phyloP scores from a whole-genome alignment of 2,113 vertebrate genomes.

The Pluvianellus socialis region DNA sequence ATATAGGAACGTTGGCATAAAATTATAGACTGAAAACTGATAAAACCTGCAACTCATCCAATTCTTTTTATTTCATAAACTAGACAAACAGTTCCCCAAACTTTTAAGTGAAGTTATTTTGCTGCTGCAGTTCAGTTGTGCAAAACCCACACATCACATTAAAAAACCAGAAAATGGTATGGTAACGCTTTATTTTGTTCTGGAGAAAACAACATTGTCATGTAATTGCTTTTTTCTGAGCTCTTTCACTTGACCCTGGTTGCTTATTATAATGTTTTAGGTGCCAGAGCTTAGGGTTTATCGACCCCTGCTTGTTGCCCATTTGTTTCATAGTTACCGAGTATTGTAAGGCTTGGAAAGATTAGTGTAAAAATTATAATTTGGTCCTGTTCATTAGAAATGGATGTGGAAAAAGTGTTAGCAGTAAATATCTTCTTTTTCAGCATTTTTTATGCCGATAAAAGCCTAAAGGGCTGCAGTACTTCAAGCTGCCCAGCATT shows the following conservation, averaged over 20 bases:
- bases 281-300: neutral
- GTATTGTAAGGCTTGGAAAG: neutral
- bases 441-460: neutral
- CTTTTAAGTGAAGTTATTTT: slow-evolving; percentile 2
- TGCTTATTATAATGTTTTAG: slow-evolving; percentile 36
- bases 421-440: neutral
- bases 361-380: slow-evolving; percentile 3
- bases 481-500: neutral
- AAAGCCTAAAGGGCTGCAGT: neutral
- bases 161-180: neutral
- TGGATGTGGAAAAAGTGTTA: neutral
- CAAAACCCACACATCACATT: neutral
- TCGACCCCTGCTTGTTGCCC: neutral
- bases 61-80: neutral
- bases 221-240: slow-evolving; percentile 12
- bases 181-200: neutral
- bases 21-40: neutral
- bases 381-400: slow-evolving; percentile 11
- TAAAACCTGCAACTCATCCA: neutral
- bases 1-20: neutral
- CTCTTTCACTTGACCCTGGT: slow-evolving; percentile 14
- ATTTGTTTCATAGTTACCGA: neutral
- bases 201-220: neutral
- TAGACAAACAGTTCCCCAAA: slow-evolving; percentile 9
- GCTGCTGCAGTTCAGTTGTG: neutral